These are phyloP conservation scores for Dipodomys merriami DNA, from an alignment of 2,113 vertebrate species.

Conservation along the genomic window DNA sequence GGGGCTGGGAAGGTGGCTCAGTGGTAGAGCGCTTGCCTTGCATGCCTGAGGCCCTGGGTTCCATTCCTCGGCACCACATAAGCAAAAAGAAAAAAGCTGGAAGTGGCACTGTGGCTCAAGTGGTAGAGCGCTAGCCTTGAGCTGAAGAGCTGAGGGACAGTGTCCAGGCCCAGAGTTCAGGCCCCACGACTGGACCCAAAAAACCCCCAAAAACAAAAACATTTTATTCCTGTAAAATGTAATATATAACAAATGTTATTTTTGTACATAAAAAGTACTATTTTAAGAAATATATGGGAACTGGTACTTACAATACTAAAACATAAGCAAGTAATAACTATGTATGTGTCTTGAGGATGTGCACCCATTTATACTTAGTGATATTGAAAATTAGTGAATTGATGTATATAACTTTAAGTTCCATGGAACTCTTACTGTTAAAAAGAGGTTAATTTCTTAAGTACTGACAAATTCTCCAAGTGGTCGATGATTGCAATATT, in stretches of 20 bases:
- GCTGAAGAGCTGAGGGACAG: too few relatives aligned
- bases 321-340: not conserved
- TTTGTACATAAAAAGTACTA: not conserved
- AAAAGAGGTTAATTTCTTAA: not conserved
- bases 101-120: too few relatives aligned
- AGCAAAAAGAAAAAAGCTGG: too few relatives aligned
- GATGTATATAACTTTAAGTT: not conserved
- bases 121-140: too few relatives aligned
- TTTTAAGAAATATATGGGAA: not conserved
- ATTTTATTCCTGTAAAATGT: not conserved
- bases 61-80: too few relatives aligned
- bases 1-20: too few relatives aligned
- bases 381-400: not conserved
- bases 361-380: not conserved
- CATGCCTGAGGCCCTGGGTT: too few relatives aligned
- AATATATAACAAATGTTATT: not conserved
- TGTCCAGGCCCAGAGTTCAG: too few relatives aligned
- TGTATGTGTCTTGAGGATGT: too few relatives aligned
- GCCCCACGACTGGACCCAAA: too few relatives aligned
- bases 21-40: too few relatives aligned
- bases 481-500: not conserved
- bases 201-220: too few relatives aligned
- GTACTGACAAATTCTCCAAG: not conserved
- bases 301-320: not conserved
- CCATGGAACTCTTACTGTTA: not conserved